Evolutionary conservation across 1,140 invertebrate genomes (phyloP).

Genomic region (Phortica variegata): DNA sequence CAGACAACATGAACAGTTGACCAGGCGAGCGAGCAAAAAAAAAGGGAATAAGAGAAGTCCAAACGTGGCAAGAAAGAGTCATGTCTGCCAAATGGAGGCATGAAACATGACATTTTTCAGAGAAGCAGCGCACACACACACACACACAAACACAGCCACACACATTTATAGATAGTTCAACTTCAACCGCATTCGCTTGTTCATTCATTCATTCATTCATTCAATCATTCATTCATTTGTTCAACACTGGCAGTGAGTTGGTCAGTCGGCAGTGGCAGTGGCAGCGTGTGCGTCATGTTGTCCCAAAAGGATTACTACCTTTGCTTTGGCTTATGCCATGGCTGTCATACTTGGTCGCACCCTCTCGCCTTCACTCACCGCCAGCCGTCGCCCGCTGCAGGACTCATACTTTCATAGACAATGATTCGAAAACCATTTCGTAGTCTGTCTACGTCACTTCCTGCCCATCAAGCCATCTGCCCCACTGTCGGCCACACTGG

Average conservation of each 20-base stretch:
- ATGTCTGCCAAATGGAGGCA: too few relatives aligned
- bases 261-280: background rate
- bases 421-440: too few relatives aligned
- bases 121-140: constrained; percentile 3
- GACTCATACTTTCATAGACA: too few relatives aligned
- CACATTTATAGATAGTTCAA: background rate
- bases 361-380: constrained; percentile 8
- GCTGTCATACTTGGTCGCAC: constrained; percentile 19
- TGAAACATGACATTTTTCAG: too few relatives aligned
- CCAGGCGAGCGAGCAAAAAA: constrained; percentile 19
- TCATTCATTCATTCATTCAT: constrained; percentile 22
- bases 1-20: constrained; percentile 19
- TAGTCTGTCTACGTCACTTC: too few relatives aligned
- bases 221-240: constrained; percentile 34
- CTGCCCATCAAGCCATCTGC: too few relatives aligned
- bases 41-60: too few relatives aligned
- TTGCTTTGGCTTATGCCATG: constrained; percentile 37
- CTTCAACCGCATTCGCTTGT: constrained; percentile 7
- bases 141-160: constrained; percentile 1
- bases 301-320: constrained; percentile 45
- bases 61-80: too few relatives aligned
- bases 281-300: constrained; percentile 15
- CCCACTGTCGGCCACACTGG: too few relatives aligned
- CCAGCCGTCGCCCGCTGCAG: background rate
- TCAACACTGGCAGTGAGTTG: background rate